Base-by-base conservation (phyloP, 92 coral and sea anemone species). In the Phymanthus crucifer region DNA sequence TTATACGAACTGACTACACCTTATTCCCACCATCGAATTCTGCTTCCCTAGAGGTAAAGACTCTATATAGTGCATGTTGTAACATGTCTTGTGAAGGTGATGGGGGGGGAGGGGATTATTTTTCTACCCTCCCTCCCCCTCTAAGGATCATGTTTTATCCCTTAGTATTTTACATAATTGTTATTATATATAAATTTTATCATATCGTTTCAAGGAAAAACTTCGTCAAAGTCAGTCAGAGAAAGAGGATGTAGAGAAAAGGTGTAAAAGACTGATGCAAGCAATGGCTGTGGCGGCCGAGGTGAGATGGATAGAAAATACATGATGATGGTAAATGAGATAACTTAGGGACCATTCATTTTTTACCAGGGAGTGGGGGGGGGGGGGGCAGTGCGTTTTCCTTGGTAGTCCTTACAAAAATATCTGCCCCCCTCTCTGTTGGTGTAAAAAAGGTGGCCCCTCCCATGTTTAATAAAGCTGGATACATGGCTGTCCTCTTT, bases 231-330 rank as follows among this genome's bases (percentile, higher is more conserved):
- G 92, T 76, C 85, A 86, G 52, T 82, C 89, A 43, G 99, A 95
- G 69, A 95, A 87, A 38, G 94, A 93, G 1, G 99, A 95, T 54
- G 64, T 87, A 23, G 97, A 95, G 72, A 93, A 90, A 80, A 72
- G 95, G 9, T 95, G 99, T 78, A 95, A 95, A 43, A 89, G 94
- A n/a, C 86, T 95, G 29, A 95, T 95, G 99, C 94, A 95, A 73
- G 92, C 99, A 4, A 91, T 93, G 50, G 93, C 97, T 14, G 80
- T 84, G 5, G 95, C 99, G 1, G 99, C 97, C 0, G 88, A 83
- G 90, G 96, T 94, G 61, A 29, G 77, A 6, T 40, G 1, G 38
- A 12, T 0, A 21, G 64, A 54, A 54, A 54, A 52, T 18, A 43
- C 10, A 45, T 1, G 16, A 17, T 45, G 50, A 45, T 45, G 16